Percentiles rank a stretch among this genome's conserved stretches.
phyloP scores from a whole-genome alignment of 2,797 vertebrate genomes.

The Tiaroga cobitis region DNA sequence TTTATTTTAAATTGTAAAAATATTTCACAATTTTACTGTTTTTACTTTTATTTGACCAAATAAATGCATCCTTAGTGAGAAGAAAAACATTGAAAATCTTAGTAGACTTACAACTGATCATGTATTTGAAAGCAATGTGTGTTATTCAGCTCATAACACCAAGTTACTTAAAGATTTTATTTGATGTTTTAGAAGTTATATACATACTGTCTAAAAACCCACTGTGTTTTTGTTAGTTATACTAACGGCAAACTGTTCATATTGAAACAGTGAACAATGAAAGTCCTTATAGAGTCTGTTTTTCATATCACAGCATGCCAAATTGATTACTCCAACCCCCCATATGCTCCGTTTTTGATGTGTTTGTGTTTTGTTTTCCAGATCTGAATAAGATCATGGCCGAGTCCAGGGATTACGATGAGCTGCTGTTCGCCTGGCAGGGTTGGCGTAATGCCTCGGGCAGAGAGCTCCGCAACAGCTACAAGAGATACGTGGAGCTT shows the following conservation, averaged over 20 bases:
- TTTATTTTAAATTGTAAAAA: not conserved
- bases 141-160: not conserved
- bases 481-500: constrained; percentile 88
- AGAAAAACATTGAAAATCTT: not conserved
- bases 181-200: not conserved
- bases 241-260: not conserved
- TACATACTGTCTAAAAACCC: not conserved
- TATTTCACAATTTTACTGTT: not conserved
- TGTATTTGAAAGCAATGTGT: not conserved
- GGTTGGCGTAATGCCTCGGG: constrained; percentile 91
- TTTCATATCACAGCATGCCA: constrained; percentile 6
- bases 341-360: not conserved
- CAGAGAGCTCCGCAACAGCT: constrained; percentile 80
- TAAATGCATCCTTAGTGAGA: not conserved
- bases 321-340: not conserved
- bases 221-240: not conserved
- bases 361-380: constrained; percentile 62
- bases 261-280: not conserved
- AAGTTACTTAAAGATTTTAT: not conserved
- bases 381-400: constrained; percentile 92
- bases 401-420: constrained; percentile 85
- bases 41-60: not conserved
- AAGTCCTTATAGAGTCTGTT: not conserved
- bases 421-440: constrained; percentile 91
- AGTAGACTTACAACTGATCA: not conserved